Base-by-base conservation (phyloP, 2,888 invertebrate species). In the Euzophera pinguis region DNA sequence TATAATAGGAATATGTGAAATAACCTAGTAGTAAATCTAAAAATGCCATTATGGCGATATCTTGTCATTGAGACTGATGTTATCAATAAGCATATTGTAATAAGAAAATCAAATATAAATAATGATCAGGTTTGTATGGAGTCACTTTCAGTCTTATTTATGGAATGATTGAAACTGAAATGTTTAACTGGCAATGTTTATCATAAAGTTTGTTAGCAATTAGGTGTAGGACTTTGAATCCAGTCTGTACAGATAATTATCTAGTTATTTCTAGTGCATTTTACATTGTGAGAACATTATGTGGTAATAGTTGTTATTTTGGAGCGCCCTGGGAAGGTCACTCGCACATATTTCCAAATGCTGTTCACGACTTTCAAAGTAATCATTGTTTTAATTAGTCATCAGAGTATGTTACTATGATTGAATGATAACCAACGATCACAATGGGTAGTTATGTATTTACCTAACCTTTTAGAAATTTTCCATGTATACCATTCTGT, bases 201-300 rank as follows among this genome's bases (percentile, higher is more conserved):
- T 68, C 73, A 76, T 78, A 79, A 80, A 79, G 65, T 82, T 84
- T 81, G 73, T 82, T 86, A 86, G 88, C 85, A 80, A 78, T 80
- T 87, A 89, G 87, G 77, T 61, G 79, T 89, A 89, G 89, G 78
- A 78, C 71, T 84, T 86, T 85, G 74, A 87, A 86, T 84, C 72
- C 84, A 78, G 80, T 84, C 86, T 89, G 87, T 89, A 88, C 84
- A 89, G 85, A 86, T 78, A 74, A 77, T 75, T 79, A 81, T 78
- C 73, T 85, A 87, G 83, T 81, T 81, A 85, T 80, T 84, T 71
- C 84, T 88, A 89, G 89, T 85, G 82, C 84, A 86, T 84, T 88
- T 85, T 85, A 83, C 84, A 87, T 86, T 78, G 75, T 84, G 82
- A 71, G 67, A 63, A 75, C 74, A 80, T 81, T 78, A 76, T 81